A percentile compares a stretch with the other conserved stretches of the same genome.
phyloP scores from a whole-genome alignment of 1,140 invertebrate genomes.

The Zophobas atratus region DNA sequence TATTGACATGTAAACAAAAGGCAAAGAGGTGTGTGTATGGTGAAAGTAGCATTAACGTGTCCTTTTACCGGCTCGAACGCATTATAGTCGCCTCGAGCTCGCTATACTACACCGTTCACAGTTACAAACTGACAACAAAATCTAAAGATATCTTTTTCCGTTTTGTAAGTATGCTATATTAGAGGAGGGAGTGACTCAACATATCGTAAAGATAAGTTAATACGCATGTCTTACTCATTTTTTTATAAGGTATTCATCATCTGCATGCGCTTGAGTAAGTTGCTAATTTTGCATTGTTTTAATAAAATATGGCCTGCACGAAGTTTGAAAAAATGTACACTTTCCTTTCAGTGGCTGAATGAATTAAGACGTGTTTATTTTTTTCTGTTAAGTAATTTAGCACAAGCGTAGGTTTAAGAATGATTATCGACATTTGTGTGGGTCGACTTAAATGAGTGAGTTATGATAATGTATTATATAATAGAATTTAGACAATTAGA shows the following conservation, averaged over 20 bases:
- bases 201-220: constrained; percentile 26
- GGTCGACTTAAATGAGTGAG: background rate
- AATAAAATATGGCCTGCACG: no score
- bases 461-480: constrained; percentile 4
- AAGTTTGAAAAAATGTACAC: no score
- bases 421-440: constrained; percentile 6
- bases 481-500: background rate
- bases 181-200: constrained; percentile 44
- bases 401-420: constrained; percentile 6
- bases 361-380: background rate
- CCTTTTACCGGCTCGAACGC: constrained; percentile 37
- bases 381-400: background rate
- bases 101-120: constrained; percentile 37
- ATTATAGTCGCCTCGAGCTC: constrained; percentile 37
- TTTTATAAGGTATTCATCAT: constrained; percentile 10
- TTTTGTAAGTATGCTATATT: constrained; percentile 34
- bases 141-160: constrained; percentile 40
- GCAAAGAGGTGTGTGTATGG: constrained; percentile 34
- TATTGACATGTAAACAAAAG: constrained; percentile 46
- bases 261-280: background rate
- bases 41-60: constrained; percentile 38
- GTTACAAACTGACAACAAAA: constrained; percentile 36
- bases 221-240: constrained; percentile 41
- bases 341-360: no score
- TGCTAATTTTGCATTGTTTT: background rate